These are phyloP conservation scores for Ephydatia muelleri DNA, from an alignment of 37 sponge, comb jelly and placozoan species.

Conservation along the genomic window DNA sequence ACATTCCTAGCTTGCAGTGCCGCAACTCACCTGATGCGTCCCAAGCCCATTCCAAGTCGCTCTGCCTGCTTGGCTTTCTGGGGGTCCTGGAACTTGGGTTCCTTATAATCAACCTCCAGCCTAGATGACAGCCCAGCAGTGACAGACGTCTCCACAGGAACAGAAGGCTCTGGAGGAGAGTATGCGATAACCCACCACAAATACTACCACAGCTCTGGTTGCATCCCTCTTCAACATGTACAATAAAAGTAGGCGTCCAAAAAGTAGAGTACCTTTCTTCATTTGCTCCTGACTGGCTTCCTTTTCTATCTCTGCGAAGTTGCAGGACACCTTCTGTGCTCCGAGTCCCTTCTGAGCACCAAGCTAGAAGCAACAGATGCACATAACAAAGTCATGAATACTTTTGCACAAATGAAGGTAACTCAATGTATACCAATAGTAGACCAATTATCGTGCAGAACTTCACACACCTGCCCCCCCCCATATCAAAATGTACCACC, in stretches of 20 bases:
- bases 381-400: no score
- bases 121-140: neutral
- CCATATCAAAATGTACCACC: neutral
- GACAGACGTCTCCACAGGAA: neutral
- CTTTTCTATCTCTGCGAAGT: conserved; percentile 77
- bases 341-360: conserved; percentile 81
- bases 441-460: neutral
- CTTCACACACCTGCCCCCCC: neutral
- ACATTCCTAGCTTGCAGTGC: neutral
- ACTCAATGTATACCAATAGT: neutral
- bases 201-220: no score
- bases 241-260: no score
- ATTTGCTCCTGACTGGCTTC: conserved; percentile 63
- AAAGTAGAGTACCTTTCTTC: conserved; percentile 2
- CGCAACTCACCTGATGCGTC: conserved; percentile 39
- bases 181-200: neutral
- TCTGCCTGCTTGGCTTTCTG: conserved; percentile 84
- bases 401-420: no score
- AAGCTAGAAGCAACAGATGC: conserved; percentile 11
- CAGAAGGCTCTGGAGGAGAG: neutral
- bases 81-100: conserved; percentile 52
- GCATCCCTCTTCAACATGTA: no score
- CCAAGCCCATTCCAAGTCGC: conserved; percentile 92
- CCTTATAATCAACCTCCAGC: conserved; percentile 20
- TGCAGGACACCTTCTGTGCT: conserved; percentile 77